Evolutionary conservation across 2,888 invertebrate genomes (phyloP).

Genomic region (Leptarthrus brevirostris): DNA sequence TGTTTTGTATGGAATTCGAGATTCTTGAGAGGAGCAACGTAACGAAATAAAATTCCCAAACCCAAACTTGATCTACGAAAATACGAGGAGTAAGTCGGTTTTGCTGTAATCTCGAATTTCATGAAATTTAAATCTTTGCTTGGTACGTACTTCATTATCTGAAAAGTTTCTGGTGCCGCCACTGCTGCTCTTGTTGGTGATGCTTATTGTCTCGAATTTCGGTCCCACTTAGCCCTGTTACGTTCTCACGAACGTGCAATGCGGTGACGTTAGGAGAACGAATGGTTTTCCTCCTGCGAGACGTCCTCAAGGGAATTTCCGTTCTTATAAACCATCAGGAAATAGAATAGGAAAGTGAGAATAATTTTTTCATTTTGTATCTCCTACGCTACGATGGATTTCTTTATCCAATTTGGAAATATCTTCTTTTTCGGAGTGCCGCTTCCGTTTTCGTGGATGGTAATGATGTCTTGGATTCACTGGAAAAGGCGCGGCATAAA

Average conservation of each 20-base stretch:
- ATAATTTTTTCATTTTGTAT: neutral
- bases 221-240: neutral
- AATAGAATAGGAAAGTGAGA: neutral
- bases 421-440: no score
- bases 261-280: neutral
- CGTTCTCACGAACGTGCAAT: neutral
- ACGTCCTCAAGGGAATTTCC: neutral
- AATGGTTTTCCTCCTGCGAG: neutral
- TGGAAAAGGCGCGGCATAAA: neutral
- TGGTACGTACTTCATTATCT: neutral
- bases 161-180: neutral
- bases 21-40: no score
- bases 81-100: neutral
- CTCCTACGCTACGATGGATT: neutral
- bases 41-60: no score
- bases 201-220: neutral
- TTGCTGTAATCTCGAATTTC: conserved; percentile 1
- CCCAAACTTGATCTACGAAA: no score
- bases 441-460: no score
- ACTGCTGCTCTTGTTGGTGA: neutral
- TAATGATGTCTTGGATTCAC: no score
- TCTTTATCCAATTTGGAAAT: no score
- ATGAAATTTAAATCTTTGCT: neutral
- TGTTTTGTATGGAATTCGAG: no score
- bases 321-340: neutral